Conservation (phyloP, 1,140 invertebrate species). For the Neodiprion pinetum region DNA sequence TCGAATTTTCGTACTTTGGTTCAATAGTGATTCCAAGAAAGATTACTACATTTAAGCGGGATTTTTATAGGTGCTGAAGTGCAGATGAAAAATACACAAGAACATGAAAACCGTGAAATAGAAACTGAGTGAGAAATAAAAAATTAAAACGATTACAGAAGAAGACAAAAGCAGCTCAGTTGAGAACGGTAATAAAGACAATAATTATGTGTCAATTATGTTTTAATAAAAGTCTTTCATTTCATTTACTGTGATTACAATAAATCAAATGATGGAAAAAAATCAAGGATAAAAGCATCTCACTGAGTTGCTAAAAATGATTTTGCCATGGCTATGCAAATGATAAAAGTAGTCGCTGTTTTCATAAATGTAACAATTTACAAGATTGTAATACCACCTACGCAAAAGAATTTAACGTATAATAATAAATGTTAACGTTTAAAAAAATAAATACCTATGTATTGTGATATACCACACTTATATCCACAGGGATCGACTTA, state of each 20-base stretch:
- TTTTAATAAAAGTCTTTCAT: too few relatives aligned
- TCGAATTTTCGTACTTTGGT: too few relatives aligned
- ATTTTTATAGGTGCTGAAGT: neutral
- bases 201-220: neutral
- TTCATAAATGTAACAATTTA: too few relatives aligned
- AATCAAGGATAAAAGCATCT: too few relatives aligned
- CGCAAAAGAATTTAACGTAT: neutral
- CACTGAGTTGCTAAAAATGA: too few relatives aligned
- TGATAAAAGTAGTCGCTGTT: too few relatives aligned
- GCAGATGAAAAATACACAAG: neutral
- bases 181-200: neutral
- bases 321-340: too few relatives aligned
- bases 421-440: neutral
- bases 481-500: conserved; percentile 3
- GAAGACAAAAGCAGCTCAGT: neutral
- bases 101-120: neutral
- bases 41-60: too few relatives aligned
- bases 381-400: too few relatives aligned
- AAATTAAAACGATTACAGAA: neutral
- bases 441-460: conserved; percentile 8
- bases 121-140: neutral
- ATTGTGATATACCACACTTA: neutral
- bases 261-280: too few relatives aligned
- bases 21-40: too few relatives aligned
- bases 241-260: too few relatives aligned